Percentiles rank a stretch among this genome's conserved stretches.
phyloP scores from a whole-genome alignment of 2,113 vertebrate genomes.

The Craseonycteris thonglongyai region DNA sequence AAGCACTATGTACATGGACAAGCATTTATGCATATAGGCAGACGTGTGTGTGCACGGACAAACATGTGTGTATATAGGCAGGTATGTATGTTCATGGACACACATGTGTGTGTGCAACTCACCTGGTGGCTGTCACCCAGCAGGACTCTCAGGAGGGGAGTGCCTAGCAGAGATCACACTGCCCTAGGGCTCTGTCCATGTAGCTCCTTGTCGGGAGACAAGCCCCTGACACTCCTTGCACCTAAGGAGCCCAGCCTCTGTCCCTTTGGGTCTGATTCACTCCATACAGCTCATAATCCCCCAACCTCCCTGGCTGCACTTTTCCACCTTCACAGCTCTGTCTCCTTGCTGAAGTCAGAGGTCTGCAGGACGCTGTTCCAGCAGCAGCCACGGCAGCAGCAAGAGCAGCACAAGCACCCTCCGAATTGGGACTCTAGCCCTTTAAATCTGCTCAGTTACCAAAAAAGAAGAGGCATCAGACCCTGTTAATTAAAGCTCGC shows the following conservation, averaged over 20 bases:
- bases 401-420: constrained; percentile 42
- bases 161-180: neutral
- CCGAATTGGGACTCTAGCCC: constrained; percentile 80
- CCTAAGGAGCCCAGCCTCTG: neutral
- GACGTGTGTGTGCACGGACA: neutral
- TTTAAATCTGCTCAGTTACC: constrained; percentile 82
- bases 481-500: constrained; percentile 82
- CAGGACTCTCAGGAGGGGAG: neutral
- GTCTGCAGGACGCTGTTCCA: constrained; percentile 31
- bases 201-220: neutral
- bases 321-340: neutral
- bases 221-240: neutral
- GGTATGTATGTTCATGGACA: neutral
- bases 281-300: neutral
- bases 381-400: constrained; percentile 30
- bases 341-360: neutral
- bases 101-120: neutral
- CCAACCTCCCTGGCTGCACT: neutral
- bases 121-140: neutral
- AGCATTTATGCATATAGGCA: accelerated
- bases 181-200: neutral
- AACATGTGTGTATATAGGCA: too few relatives aligned
- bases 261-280: neutral
- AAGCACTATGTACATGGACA: accelerated
- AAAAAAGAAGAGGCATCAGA: constrained; percentile 77